Conservation (phyloP, 2,797 vertebrate genomes). For the Chiloscyllium punctatum region DNA sequence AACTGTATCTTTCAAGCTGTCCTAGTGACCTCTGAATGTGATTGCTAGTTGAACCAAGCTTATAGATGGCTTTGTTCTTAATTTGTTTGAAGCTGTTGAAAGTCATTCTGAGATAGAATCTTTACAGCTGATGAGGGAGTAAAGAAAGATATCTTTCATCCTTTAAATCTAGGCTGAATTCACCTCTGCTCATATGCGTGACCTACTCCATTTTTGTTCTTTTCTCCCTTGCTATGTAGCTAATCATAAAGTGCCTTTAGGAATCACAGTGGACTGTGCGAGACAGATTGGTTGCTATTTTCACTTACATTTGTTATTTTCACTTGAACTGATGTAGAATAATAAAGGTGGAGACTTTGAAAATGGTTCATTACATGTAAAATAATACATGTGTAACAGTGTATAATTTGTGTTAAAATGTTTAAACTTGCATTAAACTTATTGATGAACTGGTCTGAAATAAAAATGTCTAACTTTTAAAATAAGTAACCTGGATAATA, state of each 20-base stretch:
- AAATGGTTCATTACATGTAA: not conserved
- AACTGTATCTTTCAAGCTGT: not conserved
- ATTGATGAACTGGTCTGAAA: slow-evolving; percentile 2
- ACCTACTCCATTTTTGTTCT: not conserved
- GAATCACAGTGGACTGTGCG: not conserved
- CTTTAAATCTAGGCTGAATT: slow-evolving; percentile 1
- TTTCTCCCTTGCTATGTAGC: not conserved
- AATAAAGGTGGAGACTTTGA: not conserved
- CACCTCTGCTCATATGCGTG: not conserved
- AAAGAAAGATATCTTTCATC: not conserved
- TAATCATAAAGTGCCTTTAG: not conserved
- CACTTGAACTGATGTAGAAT: not conserved
- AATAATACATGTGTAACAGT: not conserved
- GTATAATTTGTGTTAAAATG: slow-evolving; percentile 32
- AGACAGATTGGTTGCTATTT: not conserved
- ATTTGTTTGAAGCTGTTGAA: slow-evolving; percentile 25
- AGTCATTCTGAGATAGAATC: not conserved
- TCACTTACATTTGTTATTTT: not conserved
- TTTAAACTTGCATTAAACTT: not conserved
- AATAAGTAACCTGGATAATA: not conserved
- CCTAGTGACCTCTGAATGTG: not conserved
- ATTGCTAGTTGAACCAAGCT: not conserved
- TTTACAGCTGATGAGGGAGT: not conserved
- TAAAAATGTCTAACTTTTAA: not conserved
- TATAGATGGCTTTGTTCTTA: not conserved